Conservation (phyloP, 2,888 invertebrate species). For the Eupithecia subumbrata region DNA sequence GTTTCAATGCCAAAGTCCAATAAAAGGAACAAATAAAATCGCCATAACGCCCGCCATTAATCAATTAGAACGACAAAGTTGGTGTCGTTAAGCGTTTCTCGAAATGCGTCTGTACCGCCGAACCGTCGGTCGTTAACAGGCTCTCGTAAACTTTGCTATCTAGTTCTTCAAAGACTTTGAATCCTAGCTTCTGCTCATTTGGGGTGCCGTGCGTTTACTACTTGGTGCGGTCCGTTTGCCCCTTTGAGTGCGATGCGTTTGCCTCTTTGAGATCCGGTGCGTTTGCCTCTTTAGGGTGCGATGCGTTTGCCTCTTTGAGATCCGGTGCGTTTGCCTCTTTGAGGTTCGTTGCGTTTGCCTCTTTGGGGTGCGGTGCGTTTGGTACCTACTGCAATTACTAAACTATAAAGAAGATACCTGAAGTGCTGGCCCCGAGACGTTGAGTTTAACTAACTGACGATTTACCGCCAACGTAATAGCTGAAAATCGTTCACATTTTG, state of each 20-base stretch:
- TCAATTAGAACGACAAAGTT: conserved; percentile 31
- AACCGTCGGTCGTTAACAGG: conserved; percentile 19
- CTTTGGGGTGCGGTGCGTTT: background rate
- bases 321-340: too few species aligned
- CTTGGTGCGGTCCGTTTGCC: background rate
- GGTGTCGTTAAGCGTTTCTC: conserved; percentile 22
- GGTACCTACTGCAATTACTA: background rate
- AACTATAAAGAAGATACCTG: background rate
- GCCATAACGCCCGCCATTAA: conserved; percentile 24
- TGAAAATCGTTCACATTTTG: background rate
- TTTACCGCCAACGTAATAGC: background rate
- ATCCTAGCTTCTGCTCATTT: conserved; percentile 24
- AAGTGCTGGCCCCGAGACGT: background rate
- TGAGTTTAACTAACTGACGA: background rate
- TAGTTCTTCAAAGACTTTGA: conserved; percentile 31
- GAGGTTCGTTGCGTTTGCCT: background rate
- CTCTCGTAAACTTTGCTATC: conserved; percentile 21
- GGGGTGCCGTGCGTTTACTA: background rate
- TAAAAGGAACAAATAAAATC: conserved; percentile 23
- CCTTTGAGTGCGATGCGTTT: too few species aligned
- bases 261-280: too few species aligned
- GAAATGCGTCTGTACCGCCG: conserved; percentile 18
- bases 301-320: too few species aligned
- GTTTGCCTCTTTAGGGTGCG: too few species aligned
- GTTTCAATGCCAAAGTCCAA: conserved; percentile 10